Evolutionary conservation across 2,797 vertebrate species (phyloP).

Genomic region (Phrynocephalus guinanensis): DNA sequence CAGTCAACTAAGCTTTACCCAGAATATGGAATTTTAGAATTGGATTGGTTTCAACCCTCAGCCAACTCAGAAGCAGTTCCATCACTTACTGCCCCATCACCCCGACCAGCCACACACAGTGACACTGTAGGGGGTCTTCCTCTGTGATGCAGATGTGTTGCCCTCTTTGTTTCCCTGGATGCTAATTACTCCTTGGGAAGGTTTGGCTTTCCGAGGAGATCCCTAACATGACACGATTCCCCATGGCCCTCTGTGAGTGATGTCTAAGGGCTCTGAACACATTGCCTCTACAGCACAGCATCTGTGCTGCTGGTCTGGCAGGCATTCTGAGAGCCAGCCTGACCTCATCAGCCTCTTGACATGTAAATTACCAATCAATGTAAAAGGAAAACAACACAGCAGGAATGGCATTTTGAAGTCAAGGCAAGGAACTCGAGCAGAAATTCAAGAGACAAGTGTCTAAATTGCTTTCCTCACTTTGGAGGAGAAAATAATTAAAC

Average conservation of each 20-base stretch:
- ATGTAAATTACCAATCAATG: constrained; percentile 32
- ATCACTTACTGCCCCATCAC: too few species aligned
- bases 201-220: constrained; percentile 7
- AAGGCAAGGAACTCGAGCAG: constrained; percentile 2
- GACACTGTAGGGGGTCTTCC: too few species aligned
- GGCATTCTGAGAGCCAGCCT: constrained; percentile 23
- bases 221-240: background rate
- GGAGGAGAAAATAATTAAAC: background rate
- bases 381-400: constrained; percentile 35
- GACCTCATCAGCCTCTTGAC: constrained; percentile 23
- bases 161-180: background rate
- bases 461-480: background rate
- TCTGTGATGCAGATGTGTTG: too few species aligned
- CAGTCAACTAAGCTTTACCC: too few species aligned
- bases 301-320: constrained; percentile 29
- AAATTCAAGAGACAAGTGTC: background rate
- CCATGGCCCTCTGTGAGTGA: background rate
- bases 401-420: constrained; percentile 16
- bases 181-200: background rate
- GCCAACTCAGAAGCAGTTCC: too few species aligned
- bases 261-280: background rate
- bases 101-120: too few species aligned
- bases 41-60: too few species aligned
- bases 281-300: background rate
- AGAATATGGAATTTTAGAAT: too few species aligned